Percentiles rank a stretch among this genome's conserved stretches.
phyloP scores from a whole-genome alignment of 2,888 invertebrate genomes.

The Drosophila tanythrix region DNA sequence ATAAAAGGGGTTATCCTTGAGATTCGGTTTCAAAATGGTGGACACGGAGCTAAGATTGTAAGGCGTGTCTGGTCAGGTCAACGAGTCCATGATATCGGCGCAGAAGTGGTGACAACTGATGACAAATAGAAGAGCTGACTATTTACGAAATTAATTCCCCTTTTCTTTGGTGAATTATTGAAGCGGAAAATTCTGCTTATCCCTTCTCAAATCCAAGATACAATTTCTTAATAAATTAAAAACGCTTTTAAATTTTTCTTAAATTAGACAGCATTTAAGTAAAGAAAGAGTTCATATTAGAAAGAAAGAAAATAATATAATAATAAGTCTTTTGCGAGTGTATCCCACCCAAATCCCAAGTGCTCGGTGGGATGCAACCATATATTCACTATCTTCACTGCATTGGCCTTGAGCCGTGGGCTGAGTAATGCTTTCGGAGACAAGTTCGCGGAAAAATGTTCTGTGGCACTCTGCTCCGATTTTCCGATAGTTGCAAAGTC shows the following conservation, averaged over 20 bases:
- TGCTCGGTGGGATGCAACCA: neutral
- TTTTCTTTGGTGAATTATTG: neutral
- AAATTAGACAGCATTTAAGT: neutral
- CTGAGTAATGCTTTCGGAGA: neutral
- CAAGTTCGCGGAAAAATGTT: neutral
- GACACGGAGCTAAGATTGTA: neutral
- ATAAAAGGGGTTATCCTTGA: neutral
- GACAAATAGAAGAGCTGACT: neutral
- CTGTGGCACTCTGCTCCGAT: neutral
- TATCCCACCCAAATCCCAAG: neutral
- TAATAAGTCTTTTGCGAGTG: no score
- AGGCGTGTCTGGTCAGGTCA: neutral
- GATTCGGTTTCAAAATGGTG: neutral
- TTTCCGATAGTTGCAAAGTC: neutral
- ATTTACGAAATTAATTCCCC: neutral
- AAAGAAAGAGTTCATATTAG: no score
- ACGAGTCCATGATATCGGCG: neutral
- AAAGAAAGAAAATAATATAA: neutral
- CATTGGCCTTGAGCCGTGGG: slow-evolving; percentile 2
- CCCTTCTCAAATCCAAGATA: neutral
- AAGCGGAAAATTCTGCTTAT: neutral
- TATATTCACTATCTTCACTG: neutral
- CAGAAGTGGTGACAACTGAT: neutral
- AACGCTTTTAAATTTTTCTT: neutral
- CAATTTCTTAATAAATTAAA: neutral